Evolutionary conservation across 2,797 vertebrate species (phyloP).

Genomic region (Hemibagrus guttatus): DNA sequence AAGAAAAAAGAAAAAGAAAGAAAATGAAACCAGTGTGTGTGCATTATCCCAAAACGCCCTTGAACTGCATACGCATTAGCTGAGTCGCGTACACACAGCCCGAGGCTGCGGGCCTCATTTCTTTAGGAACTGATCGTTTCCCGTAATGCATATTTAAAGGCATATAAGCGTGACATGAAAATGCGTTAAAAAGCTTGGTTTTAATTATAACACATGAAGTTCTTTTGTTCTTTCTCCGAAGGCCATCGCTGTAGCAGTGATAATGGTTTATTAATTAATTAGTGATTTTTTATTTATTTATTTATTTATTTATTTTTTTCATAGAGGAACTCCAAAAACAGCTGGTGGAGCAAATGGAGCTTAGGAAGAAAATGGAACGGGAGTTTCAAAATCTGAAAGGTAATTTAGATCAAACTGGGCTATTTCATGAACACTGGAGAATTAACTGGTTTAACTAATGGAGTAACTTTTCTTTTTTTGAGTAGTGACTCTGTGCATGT

Average conservation of each 20-base stretch:
- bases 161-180: constrained; percentile 38
- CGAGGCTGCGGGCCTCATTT: constrained; percentile 78
- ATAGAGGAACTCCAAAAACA: constrained; percentile 95
- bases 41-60: constrained; percentile 54
- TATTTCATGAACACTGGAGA: background rate
- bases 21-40: constrained; percentile 32
- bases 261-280: constrained; percentile 35
- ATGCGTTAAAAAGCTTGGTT: constrained; percentile 34
- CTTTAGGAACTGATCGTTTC: constrained; percentile 64
- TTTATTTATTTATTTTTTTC: constrained; percentile 39
- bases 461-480: background rate
- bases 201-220: constrained; percentile 21
- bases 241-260: constrained; percentile 6
- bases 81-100: constrained; percentile 54
- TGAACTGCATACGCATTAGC: constrained; percentile 51
- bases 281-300: background rate
- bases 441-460: constrained; percentile 4
- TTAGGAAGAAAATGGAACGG: constrained; percentile 95
- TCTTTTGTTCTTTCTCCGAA: constrained; percentile 14
- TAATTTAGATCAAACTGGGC: constrained; percentile 62
- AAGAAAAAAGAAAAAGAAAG: constrained; percentile 29
- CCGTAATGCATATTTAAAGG: constrained; percentile 34
- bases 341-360: constrained; percentile 94
- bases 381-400: constrained; percentile 99
- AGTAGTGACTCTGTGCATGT: constrained; percentile 49